These are phyloP conservation scores for Popillia japonica DNA, from an alignment of 1,140 invertebrate genomes.

Conservation along the genomic window DNA sequence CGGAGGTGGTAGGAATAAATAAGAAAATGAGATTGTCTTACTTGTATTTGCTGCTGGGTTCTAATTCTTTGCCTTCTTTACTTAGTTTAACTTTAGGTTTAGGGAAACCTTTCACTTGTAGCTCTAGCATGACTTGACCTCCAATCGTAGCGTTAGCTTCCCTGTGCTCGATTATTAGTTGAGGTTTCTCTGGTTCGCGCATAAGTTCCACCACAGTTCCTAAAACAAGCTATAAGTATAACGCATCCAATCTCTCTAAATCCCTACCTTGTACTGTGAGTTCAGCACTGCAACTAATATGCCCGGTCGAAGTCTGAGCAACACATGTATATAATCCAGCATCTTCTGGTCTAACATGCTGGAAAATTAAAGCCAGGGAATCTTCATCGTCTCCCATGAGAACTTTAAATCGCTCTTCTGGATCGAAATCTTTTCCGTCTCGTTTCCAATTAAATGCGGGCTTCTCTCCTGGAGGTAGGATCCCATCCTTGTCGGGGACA, in stretches of 20 bases:
- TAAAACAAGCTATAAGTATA: slow-evolving; percentile 47
- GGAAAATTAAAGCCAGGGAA: slow-evolving; percentile 89
- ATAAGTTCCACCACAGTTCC: slow-evolving; percentile 81
- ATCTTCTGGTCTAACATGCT: slow-evolving; percentile 92
- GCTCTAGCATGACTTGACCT: slow-evolving; percentile 94
- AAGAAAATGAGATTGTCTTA: slow-evolving; percentile 52
- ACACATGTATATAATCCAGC: slow-evolving; percentile 95
- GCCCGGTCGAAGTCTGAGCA: slow-evolving; percentile 89
- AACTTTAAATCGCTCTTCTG: slow-evolving; percentile 93
- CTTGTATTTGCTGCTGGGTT: slow-evolving; percentile 82
- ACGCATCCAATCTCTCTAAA: not conserved
- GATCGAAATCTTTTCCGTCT: slow-evolving; percentile 88
- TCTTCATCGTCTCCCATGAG: slow-evolving; percentile 92
- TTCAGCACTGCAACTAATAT: slow-evolving; percentile 93
- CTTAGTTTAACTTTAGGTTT: slow-evolving; percentile 91
- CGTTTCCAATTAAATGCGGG: slow-evolving; percentile 89
- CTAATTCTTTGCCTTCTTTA: slow-evolving; percentile 83
- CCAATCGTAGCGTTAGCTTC: slow-evolving; percentile 80
- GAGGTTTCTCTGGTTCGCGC: slow-evolving; percentile 83
- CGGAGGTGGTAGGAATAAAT: not conserved
- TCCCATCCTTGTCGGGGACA: slow-evolving; percentile 69
- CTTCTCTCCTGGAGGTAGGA: slow-evolving; percentile 78
- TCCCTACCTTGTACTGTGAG: slow-evolving; percentile 82
- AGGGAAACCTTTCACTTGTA: slow-evolving; percentile 92
- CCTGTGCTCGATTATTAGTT: slow-evolving; percentile 76